Percentiles rank a stretch among this genome's conserved stretches.
These are phyloP conservation scores for Melinaea menophilus DNA, from an alignment of 2,888 invertebrate genomes.

Conservation along the genomic window DNA sequence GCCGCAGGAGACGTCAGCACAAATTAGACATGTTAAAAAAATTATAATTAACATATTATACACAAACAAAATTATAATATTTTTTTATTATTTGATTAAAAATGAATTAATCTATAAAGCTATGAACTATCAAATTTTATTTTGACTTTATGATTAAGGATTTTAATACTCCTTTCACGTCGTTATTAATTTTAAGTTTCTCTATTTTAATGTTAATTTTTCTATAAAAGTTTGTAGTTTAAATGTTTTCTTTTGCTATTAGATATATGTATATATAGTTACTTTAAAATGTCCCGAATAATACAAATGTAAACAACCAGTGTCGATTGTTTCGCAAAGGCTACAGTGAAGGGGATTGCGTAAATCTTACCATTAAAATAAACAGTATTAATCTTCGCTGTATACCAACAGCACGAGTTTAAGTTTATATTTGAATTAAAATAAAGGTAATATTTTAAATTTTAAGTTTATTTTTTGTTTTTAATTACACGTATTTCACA, in stretches of 20 bases:
- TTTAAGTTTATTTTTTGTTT: neutral
- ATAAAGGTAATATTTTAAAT: neutral
- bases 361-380: slow-evolving; percentile 10
- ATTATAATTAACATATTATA: neutral
- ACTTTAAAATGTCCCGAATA: neutral
- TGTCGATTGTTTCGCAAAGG: slow-evolving; percentile 15
- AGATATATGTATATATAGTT: neutral
- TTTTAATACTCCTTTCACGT: no score
- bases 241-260: no score
- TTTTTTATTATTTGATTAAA: neutral
- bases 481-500: slow-evolving; percentile 10
- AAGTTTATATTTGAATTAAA: neutral
- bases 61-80: neutral
- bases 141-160: no score
- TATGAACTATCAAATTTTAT: neutral
- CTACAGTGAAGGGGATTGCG: slow-evolving; percentile 22
- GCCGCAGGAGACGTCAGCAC: slow-evolving; percentile 11
- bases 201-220: no score
- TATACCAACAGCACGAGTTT: neutral
- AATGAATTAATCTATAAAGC: neutral
- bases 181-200: no score
- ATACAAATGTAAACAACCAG: neutral
- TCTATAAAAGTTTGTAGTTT: no score
- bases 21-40: neutral
- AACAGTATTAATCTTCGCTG: slow-evolving; percentile 8